Percentiles rank a stretch among this genome's conserved stretches.
These are phyloP conservation scores for Ondatra zibethicus DNA, from an alignment of 2,113 vertebrate genomes.

Conservation along the genomic window DNA sequence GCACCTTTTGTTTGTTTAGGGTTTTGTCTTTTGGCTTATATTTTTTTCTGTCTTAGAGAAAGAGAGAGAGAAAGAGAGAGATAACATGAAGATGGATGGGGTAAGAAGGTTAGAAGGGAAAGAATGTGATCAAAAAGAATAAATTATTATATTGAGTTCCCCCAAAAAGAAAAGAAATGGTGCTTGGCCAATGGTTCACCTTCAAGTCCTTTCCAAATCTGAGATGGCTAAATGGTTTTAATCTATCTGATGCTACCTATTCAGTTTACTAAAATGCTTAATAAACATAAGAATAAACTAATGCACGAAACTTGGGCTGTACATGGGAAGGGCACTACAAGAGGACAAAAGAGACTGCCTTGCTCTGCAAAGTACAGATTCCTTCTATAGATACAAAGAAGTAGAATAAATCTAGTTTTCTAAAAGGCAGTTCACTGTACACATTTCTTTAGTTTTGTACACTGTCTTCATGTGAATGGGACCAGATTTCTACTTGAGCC, in stretches of 20 bases:
- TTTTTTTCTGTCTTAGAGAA: background rate
- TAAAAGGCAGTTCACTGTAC: slow-evolving; percentile 90
- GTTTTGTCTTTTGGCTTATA: background rate
- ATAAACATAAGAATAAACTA: slow-evolving; percentile 77
- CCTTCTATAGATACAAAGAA: slow-evolving; percentile 85
- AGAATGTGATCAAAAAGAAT: background rate
- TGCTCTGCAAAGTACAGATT: slow-evolving; percentile 83
- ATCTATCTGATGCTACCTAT: background rate
- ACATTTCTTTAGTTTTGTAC: slow-evolving; percentile 89
- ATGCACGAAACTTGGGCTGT: slow-evolving; percentile 81
- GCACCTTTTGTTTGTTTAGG: background rate
- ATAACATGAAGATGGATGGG: background rate
- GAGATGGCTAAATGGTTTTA: background rate
- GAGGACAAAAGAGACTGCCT: slow-evolving; percentile 85
- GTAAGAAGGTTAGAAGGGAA: too few relatives aligned
- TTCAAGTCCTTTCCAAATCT: background rate
- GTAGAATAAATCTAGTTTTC: slow-evolving; percentile 91
- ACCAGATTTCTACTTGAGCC: slow-evolving; percentile 64
- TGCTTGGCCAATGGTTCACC: background rate
- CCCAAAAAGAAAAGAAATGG: background rate
- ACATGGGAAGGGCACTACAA: slow-evolving; percentile 83
- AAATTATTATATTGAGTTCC: background rate
- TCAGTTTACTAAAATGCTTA: slow-evolving; percentile 81
- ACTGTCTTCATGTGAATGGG: slow-evolving; percentile 91
- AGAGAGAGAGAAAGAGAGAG: background rate